These are phyloP conservation scores for Oxytorus armatus DNA, from an alignment of 2,888 invertebrate species.

Conservation along the genomic window DNA sequence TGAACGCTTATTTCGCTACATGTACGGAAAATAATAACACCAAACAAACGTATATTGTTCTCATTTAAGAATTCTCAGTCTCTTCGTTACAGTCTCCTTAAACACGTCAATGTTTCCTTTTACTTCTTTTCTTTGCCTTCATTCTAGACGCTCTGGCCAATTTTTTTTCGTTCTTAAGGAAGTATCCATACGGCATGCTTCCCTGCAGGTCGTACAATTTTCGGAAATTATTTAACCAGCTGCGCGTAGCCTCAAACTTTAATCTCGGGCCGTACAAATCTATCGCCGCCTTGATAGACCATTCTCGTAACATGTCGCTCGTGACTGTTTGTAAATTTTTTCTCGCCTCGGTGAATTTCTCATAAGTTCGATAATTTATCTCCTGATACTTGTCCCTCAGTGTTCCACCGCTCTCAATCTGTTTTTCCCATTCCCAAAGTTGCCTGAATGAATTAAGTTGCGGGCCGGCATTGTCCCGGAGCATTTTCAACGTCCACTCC, in stretches of 20 bases:
- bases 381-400: constrained; percentile 41
- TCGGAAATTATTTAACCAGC: constrained; percentile 51
- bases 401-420: constrained; percentile 52
- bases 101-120: neutral
- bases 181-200: neutral
- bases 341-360: constrained; percentile 42
- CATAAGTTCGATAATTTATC: constrained; percentile 52
- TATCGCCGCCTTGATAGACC: constrained; percentile 47
- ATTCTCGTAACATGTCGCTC: constrained; percentile 41
- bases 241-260: constrained; percentile 38
- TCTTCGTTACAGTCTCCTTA: no score
- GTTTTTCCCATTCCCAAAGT: constrained; percentile 50
- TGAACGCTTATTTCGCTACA: no score
- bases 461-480: constrained; percentile 30
- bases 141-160: neutral
- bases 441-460: constrained; percentile 24
- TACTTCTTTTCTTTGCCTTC: neutral
- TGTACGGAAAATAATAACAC: no score
- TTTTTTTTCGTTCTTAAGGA: neutral
- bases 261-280: constrained; percentile 46
- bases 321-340: constrained; percentile 17
- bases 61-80: no score
- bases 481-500: constrained; percentile 42
- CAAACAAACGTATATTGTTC: no score
- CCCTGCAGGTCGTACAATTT: constrained; percentile 34